Base-by-base conservation (phyloP, 2,113 vertebrate species). In the Ellobius talpinus region DNA sequence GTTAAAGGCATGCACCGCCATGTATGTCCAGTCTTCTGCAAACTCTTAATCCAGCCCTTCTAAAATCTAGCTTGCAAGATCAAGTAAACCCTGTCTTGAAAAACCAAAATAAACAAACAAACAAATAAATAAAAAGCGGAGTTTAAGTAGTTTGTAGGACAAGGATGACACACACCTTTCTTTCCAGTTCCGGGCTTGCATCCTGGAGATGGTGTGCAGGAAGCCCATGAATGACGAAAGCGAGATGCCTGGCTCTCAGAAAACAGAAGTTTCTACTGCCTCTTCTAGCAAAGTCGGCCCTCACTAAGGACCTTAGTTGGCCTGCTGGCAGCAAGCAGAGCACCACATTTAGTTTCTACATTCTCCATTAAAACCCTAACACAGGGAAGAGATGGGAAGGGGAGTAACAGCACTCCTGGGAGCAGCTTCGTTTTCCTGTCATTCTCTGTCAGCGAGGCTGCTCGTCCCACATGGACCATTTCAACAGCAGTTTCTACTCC, bases 121-220 rank as follows among this genome's bases (percentile, higher is more conserved):
- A 45, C 9, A 58, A 58, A 58, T 21, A 58, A 21, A 58, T 21
- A 58, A 21, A n/a, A 68, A 29, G 47, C 55, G 23, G 29, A 58
- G 58, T 29, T 50, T 24, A 79, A 39, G 45, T 8, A 24, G 33
- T 65, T 52, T 68, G 90, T 13, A 61, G 63, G 36, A n/a, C 6
- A 23, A 74, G 85, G n/a, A 55, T 78, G 26, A 84, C 19, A 16
- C 0, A 50, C 86, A 24, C 26, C 45, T 96, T 73, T 87, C 55
- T 39, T 63, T 72, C 66, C 93, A 99, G 99, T 99, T 99, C 97
- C 98, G 98, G 1, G 98, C 97, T 87, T 99, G 99, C 97, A 99
- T 99, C 98, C 97, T 99, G 99, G 98, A 99, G 96, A 99, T 98
- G 4, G 98, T 99, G 74, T 99, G 99, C 26, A 98, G 99, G 42